A percentile compares a stretch with the other conserved stretches of the same genome.
phyloP scores from a whole-genome alignment of 2,113 vertebrate species.

The Hemiscyllium ocellatum region DNA sequence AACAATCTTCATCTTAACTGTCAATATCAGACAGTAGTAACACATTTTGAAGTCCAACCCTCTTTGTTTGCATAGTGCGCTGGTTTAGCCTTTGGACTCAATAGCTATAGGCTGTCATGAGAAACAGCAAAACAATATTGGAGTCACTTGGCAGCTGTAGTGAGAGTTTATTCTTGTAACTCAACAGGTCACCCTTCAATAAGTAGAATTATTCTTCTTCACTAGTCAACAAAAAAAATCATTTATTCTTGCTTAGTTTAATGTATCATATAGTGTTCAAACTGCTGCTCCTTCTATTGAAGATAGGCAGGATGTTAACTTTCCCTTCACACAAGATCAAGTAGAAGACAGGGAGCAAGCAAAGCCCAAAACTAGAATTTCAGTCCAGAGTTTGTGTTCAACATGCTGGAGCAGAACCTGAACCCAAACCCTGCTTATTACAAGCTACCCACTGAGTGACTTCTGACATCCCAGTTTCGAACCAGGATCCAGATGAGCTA shows the following conservation, averaged over 20 bases:
- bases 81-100: conserved; percentile 31
- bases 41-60: neutral
- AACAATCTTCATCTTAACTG: conserved; percentile 22
- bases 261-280: neutral
- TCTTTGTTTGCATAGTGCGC: neutral
- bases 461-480: neutral
- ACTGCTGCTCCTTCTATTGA: neutral
- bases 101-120: neutral
- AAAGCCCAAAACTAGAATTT: neutral
- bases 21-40: conserved; percentile 7
- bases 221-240: neutral
- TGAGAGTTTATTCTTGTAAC: neutral
- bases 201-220: neutral
- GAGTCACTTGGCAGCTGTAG: neutral
- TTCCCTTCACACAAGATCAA: neutral
- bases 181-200: neutral
- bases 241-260: neutral
- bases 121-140: neutral
- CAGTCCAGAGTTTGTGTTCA: neutral
- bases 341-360: too few relatives aligned
- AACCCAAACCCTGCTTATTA: neutral
- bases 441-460: neutral
- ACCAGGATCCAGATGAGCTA: neutral
- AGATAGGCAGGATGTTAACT: neutral
- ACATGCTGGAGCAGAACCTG: neutral